Conservation (phyloP, 2,888 invertebrate genomes). For the Herminia tarsipennalis region DNA sequence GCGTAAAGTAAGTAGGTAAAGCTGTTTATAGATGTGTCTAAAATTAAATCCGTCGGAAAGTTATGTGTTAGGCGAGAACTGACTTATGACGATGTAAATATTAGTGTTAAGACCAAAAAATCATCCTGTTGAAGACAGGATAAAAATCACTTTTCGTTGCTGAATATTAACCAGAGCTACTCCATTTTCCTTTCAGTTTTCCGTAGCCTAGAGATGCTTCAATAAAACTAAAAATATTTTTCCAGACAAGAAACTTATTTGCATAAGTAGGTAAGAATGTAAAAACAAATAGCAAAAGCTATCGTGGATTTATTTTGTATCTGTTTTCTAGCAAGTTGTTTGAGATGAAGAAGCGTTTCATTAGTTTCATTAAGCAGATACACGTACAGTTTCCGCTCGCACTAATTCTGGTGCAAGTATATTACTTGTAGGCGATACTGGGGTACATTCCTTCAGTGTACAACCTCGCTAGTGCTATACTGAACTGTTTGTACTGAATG, state of each 20-base stretch:
- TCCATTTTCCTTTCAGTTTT: conserved; percentile 20
- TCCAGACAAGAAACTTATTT: conserved; percentile 21
- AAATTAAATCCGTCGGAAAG: conserved; percentile 5
- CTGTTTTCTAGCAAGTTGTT: conserved; percentile 19
- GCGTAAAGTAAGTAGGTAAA: background rate
- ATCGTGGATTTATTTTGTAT: conserved; percentile 17
- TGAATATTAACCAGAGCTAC: conserved; percentile 8
- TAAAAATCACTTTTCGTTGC: conserved; percentile 3
- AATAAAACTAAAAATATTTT: conserved; percentile 15
- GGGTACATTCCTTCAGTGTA: conserved; percentile 13
- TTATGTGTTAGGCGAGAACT: conserved; percentile 2
- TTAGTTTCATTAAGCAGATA: conserved; percentile 23
- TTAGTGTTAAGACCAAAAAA: background rate
- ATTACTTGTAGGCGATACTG: conserved; percentile 6
- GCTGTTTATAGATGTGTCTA: conserved; percentile 4
- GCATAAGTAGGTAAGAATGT: conserved; percentile 17
- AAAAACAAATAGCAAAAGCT: conserved; percentile 18
- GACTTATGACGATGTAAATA: conserved; percentile 4
- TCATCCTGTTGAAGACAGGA: background rate
- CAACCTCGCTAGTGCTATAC: conserved; percentile 3
- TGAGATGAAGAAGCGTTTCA: conserved; percentile 1
- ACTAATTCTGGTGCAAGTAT: conserved; percentile 19
- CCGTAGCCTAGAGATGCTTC: conserved; percentile 8
- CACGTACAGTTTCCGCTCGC: conserved; percentile 10
- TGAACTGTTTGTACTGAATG: conserved; percentile 18